phyloP scores from a whole-genome alignment of 92 coral and sea anemone species.

The Porites divaricata region DNA sequence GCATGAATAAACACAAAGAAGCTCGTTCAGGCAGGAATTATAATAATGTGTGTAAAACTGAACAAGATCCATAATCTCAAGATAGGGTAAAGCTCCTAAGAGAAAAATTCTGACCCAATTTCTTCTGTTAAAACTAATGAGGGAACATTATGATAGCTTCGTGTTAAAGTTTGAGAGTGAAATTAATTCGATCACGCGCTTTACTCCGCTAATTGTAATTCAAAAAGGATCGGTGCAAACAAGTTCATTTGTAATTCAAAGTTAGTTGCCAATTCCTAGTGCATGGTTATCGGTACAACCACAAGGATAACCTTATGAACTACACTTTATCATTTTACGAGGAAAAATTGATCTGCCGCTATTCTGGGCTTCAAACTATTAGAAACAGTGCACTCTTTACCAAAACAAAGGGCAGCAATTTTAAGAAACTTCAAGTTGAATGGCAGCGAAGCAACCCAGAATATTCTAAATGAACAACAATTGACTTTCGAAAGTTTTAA shows the following conservation, averaged over 20 bases:
- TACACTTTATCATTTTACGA: too few relatives aligned
- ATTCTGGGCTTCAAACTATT: too few relatives aligned
- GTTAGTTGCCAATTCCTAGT: background rate
- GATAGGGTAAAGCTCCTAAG: too few relatives aligned
- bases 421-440: background rate
- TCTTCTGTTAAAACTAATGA: background rate
- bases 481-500: background rate
- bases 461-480: background rate
- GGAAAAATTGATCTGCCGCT: too few relatives aligned
- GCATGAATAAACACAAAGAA: background rate
- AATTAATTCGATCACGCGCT: background rate
- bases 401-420: too few relatives aligned
- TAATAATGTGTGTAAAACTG: too few relatives aligned
- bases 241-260: slow-evolving; percentile 12
- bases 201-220: background rate
- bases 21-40: background rate
- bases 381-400: too few relatives aligned
- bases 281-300: too few relatives aligned
- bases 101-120: background rate
- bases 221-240: background rate
- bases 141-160: background rate
- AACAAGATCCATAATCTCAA: too few relatives aligned
- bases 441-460: background rate
- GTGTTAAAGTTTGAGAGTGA: background rate
- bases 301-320: too few relatives aligned